Percentiles rank a stretch among this genome's conserved stretches.
Evolutionary conservation across 2,113 vertebrate species (phyloP).

Genomic region (Gavia stellata): DNA sequence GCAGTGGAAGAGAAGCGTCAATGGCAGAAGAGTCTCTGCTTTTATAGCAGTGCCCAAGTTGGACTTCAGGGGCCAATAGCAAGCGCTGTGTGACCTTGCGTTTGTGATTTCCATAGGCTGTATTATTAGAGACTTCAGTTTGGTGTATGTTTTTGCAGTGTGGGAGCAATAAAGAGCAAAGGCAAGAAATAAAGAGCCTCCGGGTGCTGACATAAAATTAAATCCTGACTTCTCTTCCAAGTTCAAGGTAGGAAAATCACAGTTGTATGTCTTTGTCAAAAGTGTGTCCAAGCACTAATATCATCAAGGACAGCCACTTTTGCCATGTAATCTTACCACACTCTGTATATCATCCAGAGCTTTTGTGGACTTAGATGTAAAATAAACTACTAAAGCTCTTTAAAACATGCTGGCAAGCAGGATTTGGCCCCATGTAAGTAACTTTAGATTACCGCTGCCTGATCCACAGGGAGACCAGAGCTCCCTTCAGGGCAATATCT

Average conservation of each 20-base stretch:
- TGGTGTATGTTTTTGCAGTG: background rate
- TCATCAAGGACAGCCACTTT: slow-evolving; percentile 33
- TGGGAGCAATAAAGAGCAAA: slow-evolving; percentile 62
- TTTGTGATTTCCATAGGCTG: slow-evolving; percentile 37
- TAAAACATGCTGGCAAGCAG: background rate
- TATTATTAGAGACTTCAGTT: slow-evolving; percentile 37
- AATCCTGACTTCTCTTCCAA: slow-evolving; percentile 60
- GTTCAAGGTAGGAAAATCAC: slow-evolving; percentile 67
- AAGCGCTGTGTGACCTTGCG: slow-evolving; percentile 18
- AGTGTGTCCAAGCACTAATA: slow-evolving; percentile 36
- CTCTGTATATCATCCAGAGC: background rate
- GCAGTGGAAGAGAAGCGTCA: slow-evolving; percentile 6
- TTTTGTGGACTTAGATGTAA: background rate
- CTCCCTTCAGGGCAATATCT: slow-evolving; percentile 25
- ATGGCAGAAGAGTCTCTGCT: slow-evolving; percentile 1
- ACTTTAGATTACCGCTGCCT: slow-evolving; percentile 1
- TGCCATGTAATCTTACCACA: background rate
- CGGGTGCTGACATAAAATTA: slow-evolving; percentile 57
- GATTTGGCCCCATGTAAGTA: slow-evolving; percentile 28
- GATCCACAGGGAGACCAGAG: slow-evolving; percentile 17
- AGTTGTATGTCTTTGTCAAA: slow-evolving; percentile 42
- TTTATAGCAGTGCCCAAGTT: slow-evolving; percentile 36
- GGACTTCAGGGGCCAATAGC: slow-evolving; percentile 46
- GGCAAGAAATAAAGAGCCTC: slow-evolving; percentile 63
- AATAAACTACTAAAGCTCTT: background rate